These are phyloP conservation scores for Dioctria linearis DNA, from an alignment of 2,888 invertebrate genomes.

Conservation along the genomic window DNA sequence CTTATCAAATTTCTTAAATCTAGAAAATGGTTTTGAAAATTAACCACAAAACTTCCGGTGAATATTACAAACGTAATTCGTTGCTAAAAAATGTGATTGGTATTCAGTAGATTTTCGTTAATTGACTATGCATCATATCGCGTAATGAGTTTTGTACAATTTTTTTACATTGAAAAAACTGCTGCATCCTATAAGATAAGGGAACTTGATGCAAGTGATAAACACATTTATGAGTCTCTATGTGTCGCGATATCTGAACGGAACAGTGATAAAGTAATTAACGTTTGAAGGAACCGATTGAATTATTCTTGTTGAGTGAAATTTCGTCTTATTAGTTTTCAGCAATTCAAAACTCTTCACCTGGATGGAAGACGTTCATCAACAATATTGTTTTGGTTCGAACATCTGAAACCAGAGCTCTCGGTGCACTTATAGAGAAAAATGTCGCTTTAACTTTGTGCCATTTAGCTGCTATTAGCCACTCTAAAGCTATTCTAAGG, in stretches of 20 bases:
- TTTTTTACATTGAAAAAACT: constrained; percentile 50
- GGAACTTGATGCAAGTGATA: constrained; percentile 50
- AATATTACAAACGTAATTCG: neutral
- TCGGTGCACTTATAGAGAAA: constrained; percentile 45
- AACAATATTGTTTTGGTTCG: constrained; percentile 51
- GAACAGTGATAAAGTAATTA: constrained; percentile 54
- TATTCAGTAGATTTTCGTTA: neutral
- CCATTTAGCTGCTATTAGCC: constrained; percentile 60
- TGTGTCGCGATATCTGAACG: constrained; percentile 57
- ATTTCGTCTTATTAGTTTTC: constrained; percentile 41
- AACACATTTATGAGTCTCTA: constrained; percentile 55
- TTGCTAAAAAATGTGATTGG: neutral
- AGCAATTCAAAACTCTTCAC: constrained; percentile 17
- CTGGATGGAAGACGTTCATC: constrained; percentile 45
- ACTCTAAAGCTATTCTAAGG: constrained; percentile 57
- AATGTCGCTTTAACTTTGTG: constrained; percentile 59
- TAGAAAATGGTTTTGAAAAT: neutral
- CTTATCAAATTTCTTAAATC: no score
- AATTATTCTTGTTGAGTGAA: neutral
- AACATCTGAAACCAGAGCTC: constrained; percentile 8
- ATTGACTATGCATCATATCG: neutral
- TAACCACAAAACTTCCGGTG: constrained; percentile 9
- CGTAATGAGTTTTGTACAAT: constrained; percentile 42
- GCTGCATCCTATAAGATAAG: constrained; percentile 49
- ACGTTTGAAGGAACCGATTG: neutral